A percentile compares a stretch with the other conserved stretches of the same genome.
These are phyloP conservation scores for Lymantria dispar DNA, from an alignment of 2,888 invertebrate species.

Conservation along the genomic window DNA sequence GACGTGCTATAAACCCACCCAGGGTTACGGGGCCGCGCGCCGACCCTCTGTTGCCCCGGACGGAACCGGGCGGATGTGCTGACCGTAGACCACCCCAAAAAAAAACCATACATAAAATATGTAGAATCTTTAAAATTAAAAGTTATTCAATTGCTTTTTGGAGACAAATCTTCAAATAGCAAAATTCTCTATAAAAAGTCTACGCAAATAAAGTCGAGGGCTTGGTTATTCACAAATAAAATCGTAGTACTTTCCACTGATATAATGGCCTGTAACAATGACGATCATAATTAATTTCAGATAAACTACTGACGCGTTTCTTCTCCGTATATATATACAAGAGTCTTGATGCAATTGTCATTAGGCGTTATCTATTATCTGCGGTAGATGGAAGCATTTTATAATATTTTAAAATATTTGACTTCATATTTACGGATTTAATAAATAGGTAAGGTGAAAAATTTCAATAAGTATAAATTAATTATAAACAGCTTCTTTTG, in stretches of 20 bases:
- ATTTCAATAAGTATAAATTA: slow-evolving; percentile 5
- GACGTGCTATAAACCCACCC: no score
- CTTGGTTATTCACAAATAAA: not conserved
- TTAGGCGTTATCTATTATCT: slow-evolving; percentile 1
- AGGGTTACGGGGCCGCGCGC: no score
- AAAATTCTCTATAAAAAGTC: no score
- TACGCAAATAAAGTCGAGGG: no score
- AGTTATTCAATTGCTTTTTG: no score
- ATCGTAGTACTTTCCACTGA: slow-evolving; percentile 4
- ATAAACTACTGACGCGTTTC: slow-evolving; percentile 29
- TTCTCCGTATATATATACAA: slow-evolving; percentile 23
- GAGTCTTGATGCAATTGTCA: slow-evolving; percentile 4
- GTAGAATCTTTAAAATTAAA: no score
- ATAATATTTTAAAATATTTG: slow-evolving; percentile 1
- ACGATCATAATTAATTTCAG: slow-evolving; percentile 14
- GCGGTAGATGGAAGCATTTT: not conserved
- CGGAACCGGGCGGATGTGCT: no score
- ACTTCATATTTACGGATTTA: slow-evolving; percentile 11
- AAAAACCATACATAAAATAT: no score
- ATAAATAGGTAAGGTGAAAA: slow-evolving; percentile 34
- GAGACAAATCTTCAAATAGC: no score
- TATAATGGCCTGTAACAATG: slow-evolving; percentile 24
- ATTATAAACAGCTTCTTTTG: no score
- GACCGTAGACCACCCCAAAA: no score
- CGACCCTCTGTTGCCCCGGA: no score